Evolutionary conservation across 2,113 vertebrate species (phyloP).

Genomic region (Gobio gobio): DNA sequence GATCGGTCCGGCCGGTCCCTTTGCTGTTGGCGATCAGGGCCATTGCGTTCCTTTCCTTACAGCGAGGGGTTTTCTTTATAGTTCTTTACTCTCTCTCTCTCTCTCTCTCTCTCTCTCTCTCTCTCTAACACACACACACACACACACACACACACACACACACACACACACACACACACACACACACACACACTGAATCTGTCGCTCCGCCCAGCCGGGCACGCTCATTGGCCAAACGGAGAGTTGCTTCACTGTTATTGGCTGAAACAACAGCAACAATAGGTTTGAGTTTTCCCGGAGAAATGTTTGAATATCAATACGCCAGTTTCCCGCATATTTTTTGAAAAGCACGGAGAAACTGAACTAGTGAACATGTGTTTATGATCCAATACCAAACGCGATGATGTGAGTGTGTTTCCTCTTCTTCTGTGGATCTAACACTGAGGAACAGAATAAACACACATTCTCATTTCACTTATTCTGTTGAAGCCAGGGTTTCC

Average conservation of each 20-base stretch:
- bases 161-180: too few species aligned
- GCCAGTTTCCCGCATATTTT: not conserved
- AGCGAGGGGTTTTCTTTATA: too few species aligned
- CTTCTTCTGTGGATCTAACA: too few species aligned
- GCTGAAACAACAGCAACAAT: slow-evolving; percentile 53
- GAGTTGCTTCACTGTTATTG: slow-evolving; percentile 69
- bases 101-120: not conserved
- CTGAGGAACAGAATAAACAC: too few species aligned
- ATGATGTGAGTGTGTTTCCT: too few species aligned
- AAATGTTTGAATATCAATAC: slow-evolving; percentile 41
- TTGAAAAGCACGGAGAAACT: not conserved
- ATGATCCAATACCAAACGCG: not conserved
- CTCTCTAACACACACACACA: not conserved
- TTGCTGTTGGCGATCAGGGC: slow-evolving; percentile 71
- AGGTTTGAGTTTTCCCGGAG: slow-evolving; percentile 77
- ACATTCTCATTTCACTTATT: too few species aligned
- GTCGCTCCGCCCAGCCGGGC: slow-evolving; percentile 73
- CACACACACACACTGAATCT: slow-evolving; percentile 40
- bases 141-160: too few species aligned
- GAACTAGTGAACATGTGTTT: not conserved
- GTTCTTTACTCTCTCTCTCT: not conserved
- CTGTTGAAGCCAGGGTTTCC: too few species aligned
- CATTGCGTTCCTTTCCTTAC: slow-evolving; percentile 61
- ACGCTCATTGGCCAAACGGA: slow-evolving; percentile 68
- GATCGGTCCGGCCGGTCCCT: slow-evolving; percentile 60